Percentiles rank a stretch among this genome's conserved stretches.
phyloP scores from a whole-genome alignment of 2,888 invertebrate genomes.

The Aleiodes testaceus region DNA sequence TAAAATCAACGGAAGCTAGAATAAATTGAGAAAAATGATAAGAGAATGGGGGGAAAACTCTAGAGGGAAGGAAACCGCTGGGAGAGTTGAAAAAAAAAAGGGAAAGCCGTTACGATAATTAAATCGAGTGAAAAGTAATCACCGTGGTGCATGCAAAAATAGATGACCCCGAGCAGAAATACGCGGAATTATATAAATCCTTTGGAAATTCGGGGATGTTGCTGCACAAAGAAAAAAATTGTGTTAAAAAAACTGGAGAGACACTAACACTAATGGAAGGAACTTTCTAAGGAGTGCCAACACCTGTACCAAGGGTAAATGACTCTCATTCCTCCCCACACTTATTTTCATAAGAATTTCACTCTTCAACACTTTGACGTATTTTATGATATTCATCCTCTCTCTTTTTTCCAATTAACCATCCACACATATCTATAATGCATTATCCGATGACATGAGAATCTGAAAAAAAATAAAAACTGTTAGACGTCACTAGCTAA shows the following conservation, averaged over 20 bases:
- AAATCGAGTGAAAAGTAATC: slow-evolving; percentile 28
- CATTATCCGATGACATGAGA: neutral
- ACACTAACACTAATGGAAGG: slow-evolving; percentile 23
- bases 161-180: neutral
- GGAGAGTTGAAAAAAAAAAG: slow-evolving; percentile 6
- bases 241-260: neutral
- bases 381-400: too few species aligned
- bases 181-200: slow-evolving; percentile 6
- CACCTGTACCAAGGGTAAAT: slow-evolving; percentile 49
- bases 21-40: slow-evolving; percentile 37
- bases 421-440: neutral
- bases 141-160: slow-evolving; percentile 7
- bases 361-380: neutral
- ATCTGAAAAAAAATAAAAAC: neutral
- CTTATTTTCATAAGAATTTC: neutral
- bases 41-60: slow-evolving; percentile 33
- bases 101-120: slow-evolving; percentile 11
- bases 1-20: slow-evolving; percentile 20
- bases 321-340: slow-evolving; percentile 44
- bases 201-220: slow-evolving; percentile 21
- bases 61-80: slow-evolving; percentile 14
- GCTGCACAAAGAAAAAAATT: slow-evolving; percentile 7
- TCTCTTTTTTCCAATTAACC: too few species aligned
- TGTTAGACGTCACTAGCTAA: neutral
- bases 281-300: slow-evolving; percentile 46